Evolutionary conservation across 2,888 invertebrate genomes (phyloP).

Genomic region (Dorcus hopei): DNA sequence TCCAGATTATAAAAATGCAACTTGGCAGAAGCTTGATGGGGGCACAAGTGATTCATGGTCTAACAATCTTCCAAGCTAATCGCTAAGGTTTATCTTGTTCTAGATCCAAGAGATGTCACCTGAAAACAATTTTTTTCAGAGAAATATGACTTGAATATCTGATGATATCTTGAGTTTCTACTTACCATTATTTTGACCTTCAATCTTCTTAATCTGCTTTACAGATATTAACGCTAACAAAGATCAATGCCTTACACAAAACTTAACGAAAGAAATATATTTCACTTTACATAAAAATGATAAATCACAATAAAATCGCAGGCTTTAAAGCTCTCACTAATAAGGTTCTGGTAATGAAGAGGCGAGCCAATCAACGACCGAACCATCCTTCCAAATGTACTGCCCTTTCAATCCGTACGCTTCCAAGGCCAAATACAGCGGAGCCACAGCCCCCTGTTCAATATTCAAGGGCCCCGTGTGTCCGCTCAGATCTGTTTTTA

Average conservation of each 20-base stretch:
- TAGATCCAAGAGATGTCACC: no score
- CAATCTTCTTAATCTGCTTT: no score
- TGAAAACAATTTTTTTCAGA: no score
- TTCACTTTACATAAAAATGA: not conserved
- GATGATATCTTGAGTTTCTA: no score
- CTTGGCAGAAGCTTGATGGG: no score
- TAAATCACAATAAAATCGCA: not conserved
- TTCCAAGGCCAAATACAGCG: slow-evolving; percentile 61
- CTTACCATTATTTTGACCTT: no score
- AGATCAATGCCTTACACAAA: not conserved
- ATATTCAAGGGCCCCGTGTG: slow-evolving; percentile 53
- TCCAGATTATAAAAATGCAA: no score
- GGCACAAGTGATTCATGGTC: no score
- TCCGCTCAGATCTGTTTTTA: slow-evolving; percentile 72
- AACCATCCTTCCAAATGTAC: slow-evolving; percentile 60
- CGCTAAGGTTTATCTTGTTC: no score
- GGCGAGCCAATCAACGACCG: slow-evolving; percentile 55
- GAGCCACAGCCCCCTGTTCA: slow-evolving; percentile 58
- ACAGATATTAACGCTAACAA: no score
- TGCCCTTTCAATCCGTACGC: slow-evolving; percentile 57
- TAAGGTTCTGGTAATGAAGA: not conserved
- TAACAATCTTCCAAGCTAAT: no score
- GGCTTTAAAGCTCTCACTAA: not conserved
- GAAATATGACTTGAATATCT: no score
- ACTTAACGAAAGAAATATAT: not conserved